phyloP scores from a whole-genome alignment of 2,113 vertebrate genomes.

The Pardalotus punctatus region DNA sequence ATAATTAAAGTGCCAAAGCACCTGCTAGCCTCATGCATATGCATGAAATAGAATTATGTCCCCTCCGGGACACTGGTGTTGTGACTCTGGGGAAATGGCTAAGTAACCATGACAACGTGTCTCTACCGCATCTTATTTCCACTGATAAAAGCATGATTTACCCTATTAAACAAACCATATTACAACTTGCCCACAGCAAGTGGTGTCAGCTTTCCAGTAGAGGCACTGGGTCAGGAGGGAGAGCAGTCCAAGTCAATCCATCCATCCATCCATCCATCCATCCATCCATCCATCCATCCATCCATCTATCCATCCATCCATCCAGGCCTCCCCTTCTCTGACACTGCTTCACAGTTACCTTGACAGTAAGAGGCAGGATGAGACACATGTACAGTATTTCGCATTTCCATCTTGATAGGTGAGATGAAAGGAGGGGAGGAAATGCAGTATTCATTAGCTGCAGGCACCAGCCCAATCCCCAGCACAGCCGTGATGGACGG shows the following conservation, averaged over 20 bases:
- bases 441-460: background rate
- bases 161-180: slow-evolving; percentile 61
- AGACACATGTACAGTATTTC: background rate
- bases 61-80: slow-evolving; percentile 75
- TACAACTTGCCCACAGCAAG: slow-evolving; percentile 69
- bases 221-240: slow-evolving; percentile 52
- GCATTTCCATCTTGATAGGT: background rate
- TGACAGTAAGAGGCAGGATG: background rate
- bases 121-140: slow-evolving; percentile 60
- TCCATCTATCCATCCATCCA: slow-evolving; percentile 14
- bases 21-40: slow-evolving; percentile 75
- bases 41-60: slow-evolving; percentile 74
- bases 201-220: slow-evolving; percentile 39
- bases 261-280: background rate
- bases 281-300: slow-evolving; percentile 19
- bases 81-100: slow-evolving; percentile 75
- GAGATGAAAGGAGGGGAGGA: background rate
- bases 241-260: slow-evolving; percentile 25
- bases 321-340: background rate
- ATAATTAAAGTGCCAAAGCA: slow-evolving; percentile 74
- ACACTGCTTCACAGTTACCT: background rate
- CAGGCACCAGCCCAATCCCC: slow-evolving; percentile 3
- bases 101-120: slow-evolving; percentile 82
- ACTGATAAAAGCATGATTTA: slow-evolving; percentile 66
- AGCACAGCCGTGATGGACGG: background rate